phyloP scores from a whole-genome alignment of 1,140 invertebrate genomes.

The Zaprionus kolodkinae region DNA sequence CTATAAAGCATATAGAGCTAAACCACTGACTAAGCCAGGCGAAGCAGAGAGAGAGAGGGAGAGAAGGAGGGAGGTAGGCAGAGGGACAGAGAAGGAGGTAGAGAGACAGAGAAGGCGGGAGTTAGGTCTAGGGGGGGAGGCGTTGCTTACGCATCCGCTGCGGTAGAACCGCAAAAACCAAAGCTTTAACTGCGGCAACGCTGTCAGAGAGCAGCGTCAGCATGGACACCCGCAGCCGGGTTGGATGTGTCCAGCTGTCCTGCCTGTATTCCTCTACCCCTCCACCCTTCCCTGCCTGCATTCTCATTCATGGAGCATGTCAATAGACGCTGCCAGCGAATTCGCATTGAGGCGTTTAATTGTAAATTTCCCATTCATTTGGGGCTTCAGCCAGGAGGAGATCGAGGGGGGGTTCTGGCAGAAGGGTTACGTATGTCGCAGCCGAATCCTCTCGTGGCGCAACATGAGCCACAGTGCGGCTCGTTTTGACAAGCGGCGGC shows the following conservation, averaged over 20 bases:
- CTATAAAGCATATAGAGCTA: background rate
- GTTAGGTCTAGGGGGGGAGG: background rate
- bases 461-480: background rate
- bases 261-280: background rate
- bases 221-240: conserved; percentile 9
- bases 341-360: conserved; percentile 57
- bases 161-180: conserved; percentile 77
- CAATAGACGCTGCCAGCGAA: conserved; percentile 39
- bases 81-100: too few relatives aligned
- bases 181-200: conserved; percentile 66
- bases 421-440: background rate
- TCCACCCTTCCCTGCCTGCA: conserved; percentile 16
- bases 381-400: too few relatives aligned
- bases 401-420: conserved; percentile 30
- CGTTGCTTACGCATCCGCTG: conserved; percentile 55
- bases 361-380: conserved; percentile 72
- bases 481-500: background rate
- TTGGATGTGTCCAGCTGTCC: background rate
- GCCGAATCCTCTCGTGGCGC: background rate
- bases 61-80: background rate
- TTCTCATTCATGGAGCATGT: conserved; percentile 61
- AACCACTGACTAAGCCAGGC: background rate
- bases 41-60: background rate
- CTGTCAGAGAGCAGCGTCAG: conserved; percentile 28
- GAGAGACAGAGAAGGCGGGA: background rate